Conservation (phyloP, 92 coral and sea anemone species). For the Montipora capitata region DNA sequence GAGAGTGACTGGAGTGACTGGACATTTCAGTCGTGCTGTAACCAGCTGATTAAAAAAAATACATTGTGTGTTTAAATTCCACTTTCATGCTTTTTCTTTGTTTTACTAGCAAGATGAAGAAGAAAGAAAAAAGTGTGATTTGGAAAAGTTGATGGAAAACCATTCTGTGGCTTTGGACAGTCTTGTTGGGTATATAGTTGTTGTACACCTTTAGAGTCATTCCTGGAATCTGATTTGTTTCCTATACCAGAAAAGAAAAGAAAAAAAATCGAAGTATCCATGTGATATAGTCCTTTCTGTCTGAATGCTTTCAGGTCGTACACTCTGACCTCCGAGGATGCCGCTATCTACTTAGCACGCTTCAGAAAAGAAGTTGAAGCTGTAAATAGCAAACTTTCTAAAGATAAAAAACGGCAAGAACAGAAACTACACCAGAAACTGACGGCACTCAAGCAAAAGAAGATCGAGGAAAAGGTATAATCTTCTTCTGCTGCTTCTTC, state of each 20-base stretch:
- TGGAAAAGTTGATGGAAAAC: constrained; percentile 62
- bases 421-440: constrained; percentile 89
- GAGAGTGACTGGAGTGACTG: no score
- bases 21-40: no score
- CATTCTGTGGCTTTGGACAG: constrained; percentile 76
- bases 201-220: not conserved
- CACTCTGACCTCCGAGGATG: constrained; percentile 84
- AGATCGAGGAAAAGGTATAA: constrained; percentile 88
- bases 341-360: constrained; percentile 79
- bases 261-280: no score
- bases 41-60: not conserved
- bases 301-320: constrained; percentile 71
- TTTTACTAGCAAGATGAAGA: constrained; percentile 80
- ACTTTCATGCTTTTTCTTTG: not conserved
- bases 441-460: constrained; percentile 88
- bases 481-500: no score
- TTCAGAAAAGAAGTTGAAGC: constrained; percentile 89
- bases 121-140: constrained; percentile 61
- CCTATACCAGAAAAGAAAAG: no score
- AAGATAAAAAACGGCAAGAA: constrained; percentile 87
- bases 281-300: no score
- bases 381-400: constrained; percentile 79
- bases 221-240: no score
- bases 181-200: constrained; percentile 67
- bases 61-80: not conserved